Percentiles rank a stretch among this genome's conserved stretches.
phyloP scores from a whole-genome alignment of 2,113 vertebrate species.

The Passer domesticus region DNA sequence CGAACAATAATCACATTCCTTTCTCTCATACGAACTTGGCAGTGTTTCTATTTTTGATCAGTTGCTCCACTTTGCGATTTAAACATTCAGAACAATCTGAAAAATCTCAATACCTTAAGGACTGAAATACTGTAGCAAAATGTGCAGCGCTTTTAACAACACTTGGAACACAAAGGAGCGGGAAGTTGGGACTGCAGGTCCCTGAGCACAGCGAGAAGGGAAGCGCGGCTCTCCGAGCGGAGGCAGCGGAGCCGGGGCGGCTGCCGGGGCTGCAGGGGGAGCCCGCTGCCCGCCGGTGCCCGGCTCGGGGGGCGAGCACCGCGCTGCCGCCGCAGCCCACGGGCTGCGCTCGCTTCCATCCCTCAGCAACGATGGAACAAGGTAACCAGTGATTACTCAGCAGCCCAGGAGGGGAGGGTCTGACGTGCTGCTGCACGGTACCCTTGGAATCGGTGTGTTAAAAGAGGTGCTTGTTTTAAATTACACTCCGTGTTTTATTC shows the following conservation, averaged over 20 bases:
- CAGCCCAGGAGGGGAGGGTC: not conserved
- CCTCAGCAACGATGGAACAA: not conserved
- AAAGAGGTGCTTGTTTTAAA: not conserved
- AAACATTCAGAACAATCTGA: not conserved
- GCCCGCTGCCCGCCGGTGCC: not conserved
- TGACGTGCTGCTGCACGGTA: not conserved
- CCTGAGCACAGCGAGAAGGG: rapidly evolving
- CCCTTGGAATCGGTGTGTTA: rapidly evolving
- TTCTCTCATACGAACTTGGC: not conserved
- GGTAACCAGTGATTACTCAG: not conserved
- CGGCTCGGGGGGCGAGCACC: not conserved
- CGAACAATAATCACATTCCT: not conserved
- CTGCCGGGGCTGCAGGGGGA: not conserved
- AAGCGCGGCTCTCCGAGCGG: rapidly evolving
- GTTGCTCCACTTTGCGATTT: not conserved
- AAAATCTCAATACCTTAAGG: not conserved
- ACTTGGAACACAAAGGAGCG: not conserved
- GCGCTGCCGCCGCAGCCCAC: rapidly evolving
- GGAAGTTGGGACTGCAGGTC: not conserved
- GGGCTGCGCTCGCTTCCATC: not conserved
- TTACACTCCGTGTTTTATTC: not conserved
- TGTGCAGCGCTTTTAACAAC: not conserved
- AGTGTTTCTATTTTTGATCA: not conserved
- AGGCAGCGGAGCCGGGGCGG: rapidly evolving
- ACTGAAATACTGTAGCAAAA: not conserved